Base-by-base conservation (phyloP, 2,113 vertebrate genomes). In the Platycercus adscitus region DNA sequence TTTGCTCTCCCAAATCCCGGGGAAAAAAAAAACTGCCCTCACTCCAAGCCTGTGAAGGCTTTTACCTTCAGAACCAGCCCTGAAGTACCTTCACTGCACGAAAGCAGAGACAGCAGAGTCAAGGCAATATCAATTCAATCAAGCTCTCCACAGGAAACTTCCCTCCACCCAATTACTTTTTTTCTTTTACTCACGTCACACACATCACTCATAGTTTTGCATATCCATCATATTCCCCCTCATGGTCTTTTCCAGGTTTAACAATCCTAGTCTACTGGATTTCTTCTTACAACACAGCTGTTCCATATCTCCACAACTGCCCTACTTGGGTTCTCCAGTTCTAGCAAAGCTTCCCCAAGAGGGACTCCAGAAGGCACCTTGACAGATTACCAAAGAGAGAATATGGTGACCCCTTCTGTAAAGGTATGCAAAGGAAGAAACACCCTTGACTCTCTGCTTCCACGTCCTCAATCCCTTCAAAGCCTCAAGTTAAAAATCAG, bases 151-250 rank as follows among this genome's bases (percentile, higher is more conserved):
- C 41, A 66, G 58, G 77, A 83, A 61, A 41, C 13, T 43, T 68
- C 33, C 47, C 10, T 50, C 50, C 3, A 0, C 9, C 41, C 3
- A 1, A 35, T n/a, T n/a, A 9, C 15, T 1, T 41, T 39, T 50
- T 33, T 56, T 39, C 56, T 86, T 86, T 65, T 12, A 70, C 43
- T 81, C n/a, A 43, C 9, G 18, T 84, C 5, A 0, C 65, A 47
- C 52, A 68, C 37, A 71, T 49, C 37, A 68, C 3, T 2, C 70
- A 87, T 18, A 79, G 41, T 79, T 91, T 81, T 88, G 46, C 0
- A 0, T 7, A 60, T 73, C 31, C 46, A 25, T 58, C 61, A 26
- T n/a, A 33, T 24, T 29, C 33, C 31, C 47, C 28, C 41, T 10
- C 0, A 70, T 64, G 70, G 70, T 63, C 70, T 88, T 78, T 83